Evolutionary conservation across 2,113 vertebrate species (phyloP), one percentile per base, ranked within the genome.

Genomic region (Lanius ludovicianus): DNA sequence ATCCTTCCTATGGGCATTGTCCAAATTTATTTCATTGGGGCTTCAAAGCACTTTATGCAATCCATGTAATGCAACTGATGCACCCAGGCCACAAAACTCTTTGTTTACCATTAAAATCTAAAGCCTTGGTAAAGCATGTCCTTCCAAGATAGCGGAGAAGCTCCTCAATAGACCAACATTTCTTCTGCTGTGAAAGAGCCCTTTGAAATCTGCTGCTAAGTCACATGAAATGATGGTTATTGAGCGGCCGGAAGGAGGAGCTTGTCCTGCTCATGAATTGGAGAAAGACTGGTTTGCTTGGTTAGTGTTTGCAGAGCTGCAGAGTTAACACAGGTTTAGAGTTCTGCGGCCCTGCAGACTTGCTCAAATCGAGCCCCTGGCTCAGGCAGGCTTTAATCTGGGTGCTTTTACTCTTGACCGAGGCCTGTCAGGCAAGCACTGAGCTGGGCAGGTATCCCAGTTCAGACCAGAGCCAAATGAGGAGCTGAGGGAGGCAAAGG

Each of bases 381-480:
- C 25, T 20, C 31, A 47, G 37, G 35, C 0, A 1, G 33, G 16
- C 42, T 76, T 46, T 85, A 39, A 27, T n/a, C 23, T 25, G 1
- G 1, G 4, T 12, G 18, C 42, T 14, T 23, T 59, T 79, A 31
- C 60, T 57, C 41, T 19, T 60, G 47, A 15, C 9, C 0, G 0
- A 57, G 30, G 30, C 20, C 21, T 42, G 9, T 23, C 52, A 46
- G 57, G 24, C 22, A 25, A 16, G 37, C 75, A 25, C n/a, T 22
- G 49, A 46, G 30, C 24, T 23, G 22, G 59, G 52, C 23, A 75
- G 19, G 67, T 53, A 4, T 46, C 67, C 42, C 30, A 16, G 1
- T 18, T 82, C 62, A 52, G 22, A 50, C 15, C 35, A 59, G 27
- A 84, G 44, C 49, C 77, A 77, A 47, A 35, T 19, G 64, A 67